Percentiles rank a stretch among this genome's conserved stretches.
These are phyloP conservation scores for Disparrhopalites patrizii DNA, from an alignment of 2,888 invertebrate genomes.

Conservation along the genomic window DNA sequence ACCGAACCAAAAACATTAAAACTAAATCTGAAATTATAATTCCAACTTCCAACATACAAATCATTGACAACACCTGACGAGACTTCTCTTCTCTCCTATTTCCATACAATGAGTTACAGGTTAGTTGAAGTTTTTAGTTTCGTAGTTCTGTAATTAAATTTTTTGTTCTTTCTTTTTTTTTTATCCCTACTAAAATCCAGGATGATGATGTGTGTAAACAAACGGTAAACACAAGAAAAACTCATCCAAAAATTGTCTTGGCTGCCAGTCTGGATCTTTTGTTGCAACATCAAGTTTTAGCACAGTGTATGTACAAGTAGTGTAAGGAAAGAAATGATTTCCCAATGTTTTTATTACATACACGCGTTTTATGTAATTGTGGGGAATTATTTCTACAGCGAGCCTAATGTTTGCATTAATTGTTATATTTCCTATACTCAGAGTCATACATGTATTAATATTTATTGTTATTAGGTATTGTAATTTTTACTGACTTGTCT, in stretches of 20 bases:
- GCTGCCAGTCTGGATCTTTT: conserved; percentile 19
- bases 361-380: too few species aligned
- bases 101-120: background rate
- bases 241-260: conserved; percentile 12
- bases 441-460: background rate
- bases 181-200: conserved; percentile 25
- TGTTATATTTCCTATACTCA: too few species aligned
- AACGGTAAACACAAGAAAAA: conserved; percentile 10
- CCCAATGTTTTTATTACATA: too few species aligned
- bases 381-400: too few species aligned
- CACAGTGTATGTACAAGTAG: too few species aligned
- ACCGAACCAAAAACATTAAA: background rate
- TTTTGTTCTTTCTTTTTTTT: conserved; percentile 18
- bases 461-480: too few species aligned
- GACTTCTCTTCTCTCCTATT: background rate
- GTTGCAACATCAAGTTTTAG: conserved; percentile 4
- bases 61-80: conserved; percentile 5
- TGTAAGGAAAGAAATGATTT: too few species aligned
- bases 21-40: conserved; percentile 3
- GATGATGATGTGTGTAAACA: conserved; percentile 8
- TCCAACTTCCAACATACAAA: background rate
- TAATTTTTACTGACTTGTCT: too few species aligned
- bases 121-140: conserved; percentile 8
- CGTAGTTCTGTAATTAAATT: conserved; percentile 18
- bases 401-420: too few species aligned